A percentile compares a stretch with the other conserved stretches of the same genome.
Conservation (phyloP, 2,888 invertebrate genomes). For the Petrolisthes cinctipes region DNA sequence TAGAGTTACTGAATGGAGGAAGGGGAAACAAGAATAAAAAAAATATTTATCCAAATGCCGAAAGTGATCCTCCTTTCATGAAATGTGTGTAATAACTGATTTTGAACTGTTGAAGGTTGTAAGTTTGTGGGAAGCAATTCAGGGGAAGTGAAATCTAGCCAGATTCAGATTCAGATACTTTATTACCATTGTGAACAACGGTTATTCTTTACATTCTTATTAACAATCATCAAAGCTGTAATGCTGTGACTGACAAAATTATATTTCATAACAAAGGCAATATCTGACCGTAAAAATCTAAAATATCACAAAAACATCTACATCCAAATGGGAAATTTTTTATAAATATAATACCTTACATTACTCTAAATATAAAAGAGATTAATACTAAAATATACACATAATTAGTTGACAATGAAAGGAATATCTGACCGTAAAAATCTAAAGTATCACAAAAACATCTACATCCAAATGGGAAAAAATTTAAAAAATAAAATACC, state of each 20-base stretch:
- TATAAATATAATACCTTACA: no score
- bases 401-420: neutral
- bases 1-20: no score
- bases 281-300: neutral
- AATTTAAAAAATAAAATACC: no score
- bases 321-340: no score
- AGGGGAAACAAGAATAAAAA: no score
- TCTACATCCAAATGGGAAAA: no score
- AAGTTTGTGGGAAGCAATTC: no score
- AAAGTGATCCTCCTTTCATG: no score
- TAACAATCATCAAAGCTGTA: neutral
- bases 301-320: neutral
- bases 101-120: no score
- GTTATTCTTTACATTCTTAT: neutral
- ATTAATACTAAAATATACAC: neutral
- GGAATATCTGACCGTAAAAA: neutral
- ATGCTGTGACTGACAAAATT: neutral
- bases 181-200: neutral
- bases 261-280: neutral
- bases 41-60: no score
- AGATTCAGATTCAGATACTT: constrained; percentile 9
- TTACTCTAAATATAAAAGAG: no score
- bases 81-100: no score
- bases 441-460: neutral
- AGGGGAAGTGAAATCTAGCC: neutral